Evolutionary conservation across 1,140 invertebrate genomes (phyloP), one percentile per base, ranked within the genome.

Genomic region (Globodera rostochiensis): DNA sequence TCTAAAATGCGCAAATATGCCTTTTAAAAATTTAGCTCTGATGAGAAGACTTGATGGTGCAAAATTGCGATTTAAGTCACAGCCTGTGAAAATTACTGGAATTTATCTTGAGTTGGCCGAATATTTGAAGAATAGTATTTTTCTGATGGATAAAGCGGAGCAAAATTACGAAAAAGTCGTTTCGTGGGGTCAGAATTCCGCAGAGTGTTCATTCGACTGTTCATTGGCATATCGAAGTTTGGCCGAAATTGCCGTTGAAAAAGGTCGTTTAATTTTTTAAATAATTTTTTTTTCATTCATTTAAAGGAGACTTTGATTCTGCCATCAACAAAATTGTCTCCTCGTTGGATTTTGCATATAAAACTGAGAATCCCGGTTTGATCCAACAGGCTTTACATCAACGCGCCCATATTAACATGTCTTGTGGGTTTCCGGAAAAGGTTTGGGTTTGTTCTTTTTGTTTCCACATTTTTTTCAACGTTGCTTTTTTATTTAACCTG

Each of bases 301-400:
- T 50, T 76, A 5, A 3, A 78, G 76, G 49, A 0, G 76, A 78
- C 13, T 78, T 47, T 13, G 76, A 69, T 70, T 78, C 76, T 70
- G 76, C 76, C 21, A 50, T 78, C 47, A 64, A 78, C 3, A 78
- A 78, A 78, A 78, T 78, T 45, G 21, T 13, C 21, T 36, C 15
- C 45, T 78, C 76, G 8, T 25, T 78, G 50, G 76, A 78, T 66
- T 78, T 66, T 67, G 76, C 76, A 9, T 78, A 78, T 78, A 64
- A 66, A 69, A 69, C 76, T 45, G 76, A 67, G 66, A 50, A 78
- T 78, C 76, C 76, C n/a, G 47, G 50, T 69, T 53, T 78, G 66
- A 78, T 78, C 4, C 76, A 78, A 70, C 76, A 78, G 66, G 66
- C 76, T 53, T 64, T 78, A n/a, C 76, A 78, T 78, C 76, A 78